Conservation (phyloP, 2,797 vertebrate species). For the Semotilus atromaculatus region DNA sequence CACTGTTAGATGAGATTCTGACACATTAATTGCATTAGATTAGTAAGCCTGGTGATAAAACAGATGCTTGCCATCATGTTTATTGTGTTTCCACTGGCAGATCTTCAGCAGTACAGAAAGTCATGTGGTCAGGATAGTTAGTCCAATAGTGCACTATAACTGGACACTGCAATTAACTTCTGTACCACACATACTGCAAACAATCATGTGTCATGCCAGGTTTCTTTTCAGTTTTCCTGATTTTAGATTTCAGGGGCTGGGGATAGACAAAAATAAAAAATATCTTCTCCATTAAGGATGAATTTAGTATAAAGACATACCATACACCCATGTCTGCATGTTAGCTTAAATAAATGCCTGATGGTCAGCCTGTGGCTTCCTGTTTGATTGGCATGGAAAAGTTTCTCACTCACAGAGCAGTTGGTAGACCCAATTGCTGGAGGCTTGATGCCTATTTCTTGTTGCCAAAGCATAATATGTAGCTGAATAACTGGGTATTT, state of each 20-base stretch:
- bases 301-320: slow-evolving; percentile 3
- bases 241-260: neutral
- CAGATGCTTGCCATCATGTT: slow-evolving; percentile 46
- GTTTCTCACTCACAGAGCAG: slow-evolving; percentile 2
- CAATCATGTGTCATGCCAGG: neutral
- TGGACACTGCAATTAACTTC: neutral
- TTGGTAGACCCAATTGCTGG: neutral
- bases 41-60: slow-evolving; percentile 24
- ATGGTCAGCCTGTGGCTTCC: slow-evolving; percentile 20
- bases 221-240: neutral
- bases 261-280: neutral
- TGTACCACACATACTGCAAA: neutral
- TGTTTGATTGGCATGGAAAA: slow-evolving; percentile 23
- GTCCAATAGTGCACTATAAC: neutral
- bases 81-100: slow-evolving; percentile 18
- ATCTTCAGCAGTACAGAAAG: slow-evolving; percentile 24
- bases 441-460: neutral
- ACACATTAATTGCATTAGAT: neutral
- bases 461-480: neutral
- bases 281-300: neutral
- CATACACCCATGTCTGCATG: neutral
- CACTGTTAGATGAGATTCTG: neutral
- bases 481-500: slow-evolving; percentile 9
- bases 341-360: neutral
- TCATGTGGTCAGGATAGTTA: neutral